phyloP scores from a whole-genome alignment of 2,797 vertebrate genomes.

The Tragelaphus eurycerus region DNA sequence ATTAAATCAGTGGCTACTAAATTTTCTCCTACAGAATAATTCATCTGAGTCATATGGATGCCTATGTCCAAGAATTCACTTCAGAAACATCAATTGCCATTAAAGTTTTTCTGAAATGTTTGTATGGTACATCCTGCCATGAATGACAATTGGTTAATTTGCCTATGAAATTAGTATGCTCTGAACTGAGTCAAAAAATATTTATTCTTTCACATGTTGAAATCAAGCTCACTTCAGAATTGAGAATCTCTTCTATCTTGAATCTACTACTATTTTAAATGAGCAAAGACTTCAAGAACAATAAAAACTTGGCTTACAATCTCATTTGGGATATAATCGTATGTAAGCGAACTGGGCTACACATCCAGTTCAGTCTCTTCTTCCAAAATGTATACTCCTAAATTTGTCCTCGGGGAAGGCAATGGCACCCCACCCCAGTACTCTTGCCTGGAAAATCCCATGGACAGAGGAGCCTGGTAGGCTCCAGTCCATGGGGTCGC shows the following conservation, averaged over 20 bases:
- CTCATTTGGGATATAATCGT: background rate
- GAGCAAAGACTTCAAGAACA: background rate
- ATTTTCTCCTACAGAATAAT: background rate
- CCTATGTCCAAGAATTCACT: slow-evolving; percentile 5
- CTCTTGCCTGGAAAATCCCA: too few species aligned
- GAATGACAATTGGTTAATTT: background rate
- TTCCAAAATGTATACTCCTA: background rate
- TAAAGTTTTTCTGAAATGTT: slow-evolving; percentile 15
- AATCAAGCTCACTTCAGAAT: background rate
- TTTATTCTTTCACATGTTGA: background rate
- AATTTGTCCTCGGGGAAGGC: background rate
- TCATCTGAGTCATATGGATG: background rate
- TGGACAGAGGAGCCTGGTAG: too few species aligned
- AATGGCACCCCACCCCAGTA: too few species aligned
- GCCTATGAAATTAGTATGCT: background rate
- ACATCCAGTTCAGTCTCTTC: background rate
- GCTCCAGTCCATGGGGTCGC: too few species aligned
- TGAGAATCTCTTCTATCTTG: background rate
- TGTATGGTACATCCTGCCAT: background rate
- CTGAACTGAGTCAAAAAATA: background rate
- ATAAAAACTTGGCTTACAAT: background rate
- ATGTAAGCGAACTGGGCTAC: background rate
- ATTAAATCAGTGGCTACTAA: background rate
- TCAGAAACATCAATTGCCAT: slow-evolving; percentile 37
- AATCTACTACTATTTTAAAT: background rate